Conservation (phyloP, 2,888 invertebrate species). For the Oscheius sp. region DNA sequence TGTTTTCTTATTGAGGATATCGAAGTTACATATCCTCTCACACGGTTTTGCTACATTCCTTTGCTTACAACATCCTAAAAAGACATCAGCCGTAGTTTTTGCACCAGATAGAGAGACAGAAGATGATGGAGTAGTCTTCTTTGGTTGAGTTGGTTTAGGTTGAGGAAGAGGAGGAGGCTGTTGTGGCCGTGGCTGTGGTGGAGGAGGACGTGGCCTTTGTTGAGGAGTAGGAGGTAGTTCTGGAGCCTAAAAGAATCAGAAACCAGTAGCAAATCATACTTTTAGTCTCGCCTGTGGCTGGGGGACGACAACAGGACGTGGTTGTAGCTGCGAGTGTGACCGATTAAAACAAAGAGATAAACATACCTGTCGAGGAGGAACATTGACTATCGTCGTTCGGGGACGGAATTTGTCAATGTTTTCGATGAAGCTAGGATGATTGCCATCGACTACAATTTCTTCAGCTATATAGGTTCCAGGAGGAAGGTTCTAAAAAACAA, state of each 20-base stretch:
- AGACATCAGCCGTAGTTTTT: conserved; percentile 46
- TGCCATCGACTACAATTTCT: conserved; percentile 45
- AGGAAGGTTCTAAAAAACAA: conserved; percentile 21
- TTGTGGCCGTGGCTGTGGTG: background rate
- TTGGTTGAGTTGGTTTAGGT: conserved; percentile 1
- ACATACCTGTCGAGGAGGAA: background rate
- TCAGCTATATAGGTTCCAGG: conserved; percentile 43
- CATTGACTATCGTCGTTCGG: background rate
- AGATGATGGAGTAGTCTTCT: background rate
- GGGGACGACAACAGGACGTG: too few species aligned
- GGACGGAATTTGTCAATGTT: conserved; percentile 45
- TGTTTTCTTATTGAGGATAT: conserved; percentile 63
- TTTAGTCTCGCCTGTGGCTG: conserved; percentile 24
- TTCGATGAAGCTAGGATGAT: conserved; percentile 46
- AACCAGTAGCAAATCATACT: background rate
- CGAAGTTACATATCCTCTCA: conserved; percentile 66
- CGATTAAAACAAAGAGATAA: background rate
- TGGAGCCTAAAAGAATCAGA: conserved; percentile 5
- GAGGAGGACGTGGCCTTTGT: conserved; percentile 11
- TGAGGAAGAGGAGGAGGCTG: conserved; percentile 12
- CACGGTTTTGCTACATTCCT: conserved; percentile 59
- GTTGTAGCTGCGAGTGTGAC: background rate
- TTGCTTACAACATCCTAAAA: conserved; percentile 61
- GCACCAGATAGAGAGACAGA: background rate
- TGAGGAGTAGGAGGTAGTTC: conserved; percentile 2